phyloP scores from a whole-genome alignment of 2,113 vertebrate genomes.

The Mola mola region DNA sequence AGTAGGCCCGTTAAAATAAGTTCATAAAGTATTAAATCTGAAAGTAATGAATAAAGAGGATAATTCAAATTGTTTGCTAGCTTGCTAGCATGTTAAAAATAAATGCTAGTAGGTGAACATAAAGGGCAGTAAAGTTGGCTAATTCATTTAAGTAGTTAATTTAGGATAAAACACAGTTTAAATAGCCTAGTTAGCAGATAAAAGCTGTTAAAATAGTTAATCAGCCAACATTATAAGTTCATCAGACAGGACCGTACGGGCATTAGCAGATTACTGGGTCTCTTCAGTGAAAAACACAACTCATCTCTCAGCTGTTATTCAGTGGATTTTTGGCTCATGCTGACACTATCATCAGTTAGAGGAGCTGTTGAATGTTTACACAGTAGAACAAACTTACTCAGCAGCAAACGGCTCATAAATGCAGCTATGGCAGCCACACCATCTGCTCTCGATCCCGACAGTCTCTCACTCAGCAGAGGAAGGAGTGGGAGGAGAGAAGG shows the following conservation, averaged over 20 bases:
- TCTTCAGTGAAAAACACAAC: background rate
- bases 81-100: no score
- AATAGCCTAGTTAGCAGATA: background rate
- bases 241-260: background rate
- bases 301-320: constrained; percentile 1
- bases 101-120: no score
- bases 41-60: no score
- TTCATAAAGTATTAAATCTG: no score
- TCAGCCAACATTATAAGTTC: background rate
- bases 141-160: no score
- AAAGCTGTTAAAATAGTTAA: no score
- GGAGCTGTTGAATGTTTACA: constrained; percentile 40
- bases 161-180: no score
- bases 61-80: no score
- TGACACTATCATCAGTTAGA: constrained; percentile 21
- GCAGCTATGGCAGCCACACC: constrained; percentile 7
- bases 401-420: constrained; percentile 11
- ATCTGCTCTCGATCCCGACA: constrained; percentile 17
- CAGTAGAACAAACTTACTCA: constrained; percentile 43
- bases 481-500: constrained; percentile 46
- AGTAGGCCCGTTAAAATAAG: no score
- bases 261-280: background rate
- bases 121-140: no score
- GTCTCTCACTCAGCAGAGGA: constrained; percentile 45
- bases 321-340: background rate